Base-by-base conservation (phyloP, 1,140 invertebrate species). In the Pseudomyrmex dendroicus region DNA sequence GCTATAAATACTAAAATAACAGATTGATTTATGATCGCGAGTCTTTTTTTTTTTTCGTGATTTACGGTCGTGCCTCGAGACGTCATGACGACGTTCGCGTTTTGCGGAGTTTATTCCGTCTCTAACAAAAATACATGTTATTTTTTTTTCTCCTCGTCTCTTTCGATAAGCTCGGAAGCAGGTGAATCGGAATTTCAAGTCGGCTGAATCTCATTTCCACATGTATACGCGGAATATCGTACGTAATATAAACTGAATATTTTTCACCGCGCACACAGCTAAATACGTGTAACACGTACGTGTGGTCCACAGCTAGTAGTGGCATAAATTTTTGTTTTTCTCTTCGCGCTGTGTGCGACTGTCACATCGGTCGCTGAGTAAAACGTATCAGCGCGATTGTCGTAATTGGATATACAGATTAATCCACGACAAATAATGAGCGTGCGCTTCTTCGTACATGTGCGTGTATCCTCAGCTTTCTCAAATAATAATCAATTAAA, bases 1-100 rank as follows among this genome's bases (percentile, higher is more conserved):
- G 67, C 66, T 88, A 85, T 88, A 88, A 85, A 88, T 83, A 83
- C 70, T 73, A 85, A 88, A 88, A 84, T 85, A 84, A 82, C 67
- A 80, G 73, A 35, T 64, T 85, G 87, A 88, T 88, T 88, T 88
- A 88, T 88, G 84, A 63, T 66, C 56, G 9, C 1, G 20, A 35
- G 72, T 73, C 73, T 64, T 25, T 59, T n/a, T 22, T 84, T 84
- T 54, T 22, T 64, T 35, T 13, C 61, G 9, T 77, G 73, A 88
- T 88, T 88, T 88, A 88, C 68, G 70, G 62, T 35, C 5, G 35
- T 46, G n/a, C 22, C 9, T 52, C 46, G 46, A 22, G n/a, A 10
- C 48, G 50, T 70, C 56, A 15, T 25, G 12, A 50, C 50, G 57
- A 10, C 8, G 50, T 13, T 35, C 50, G 50, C 50, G 17, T 15